Base-by-base conservation (phyloP, 2,113 vertebrate genomes). In the Gopherus flavomarginatus region DNA sequence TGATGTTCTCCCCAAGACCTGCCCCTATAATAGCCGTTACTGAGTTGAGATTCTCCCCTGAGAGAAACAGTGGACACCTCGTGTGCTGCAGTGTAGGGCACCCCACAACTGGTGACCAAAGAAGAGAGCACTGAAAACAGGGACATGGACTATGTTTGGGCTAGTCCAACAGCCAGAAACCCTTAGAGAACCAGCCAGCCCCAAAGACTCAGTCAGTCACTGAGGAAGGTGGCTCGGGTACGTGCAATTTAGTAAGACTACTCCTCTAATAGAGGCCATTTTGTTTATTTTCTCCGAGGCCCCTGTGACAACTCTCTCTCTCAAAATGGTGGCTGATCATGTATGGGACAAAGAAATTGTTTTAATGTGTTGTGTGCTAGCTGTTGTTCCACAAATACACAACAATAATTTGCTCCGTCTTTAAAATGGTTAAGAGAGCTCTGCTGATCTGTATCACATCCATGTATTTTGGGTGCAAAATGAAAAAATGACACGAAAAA, bases 11-110 rank as follows among this genome's bases (percentile, higher is more conserved):
- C 17, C 24, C 69, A 12, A 90, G 87, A 49, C 26, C 19, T 87
- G 31, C 19, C 81, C 47, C 79, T 65, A 29, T 13, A 14, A 1
- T 72, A n/a, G 79, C 62, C 0, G 27, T 77, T 44, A 44, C 44
- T 44, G 56, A 94, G 38, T 88, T 80, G 12, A 59, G 52, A 21
- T 84, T 4, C 0, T 83, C 72, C 21, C 42, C 4, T 82, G 4
- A 57, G 14, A 17, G 16, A 14, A 26, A 11, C 11, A n/a, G 5
- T 75, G 78, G 47, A 9, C 79, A 13, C 22, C 69, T 57, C 2
- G 1, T 1, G 0, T 8, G 1, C 3, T 44, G 9, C 10, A 81
- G 6, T 14, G n/a, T 57, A 57, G 35, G 29, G 12, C n/a, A 42
- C 26, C 2, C 8, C 80, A 78, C 49, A 88, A 62, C 17, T 94